phyloP scores from a whole-genome alignment of 2,888 invertebrate genomes.

The Drosophila buzzatii region DNA sequence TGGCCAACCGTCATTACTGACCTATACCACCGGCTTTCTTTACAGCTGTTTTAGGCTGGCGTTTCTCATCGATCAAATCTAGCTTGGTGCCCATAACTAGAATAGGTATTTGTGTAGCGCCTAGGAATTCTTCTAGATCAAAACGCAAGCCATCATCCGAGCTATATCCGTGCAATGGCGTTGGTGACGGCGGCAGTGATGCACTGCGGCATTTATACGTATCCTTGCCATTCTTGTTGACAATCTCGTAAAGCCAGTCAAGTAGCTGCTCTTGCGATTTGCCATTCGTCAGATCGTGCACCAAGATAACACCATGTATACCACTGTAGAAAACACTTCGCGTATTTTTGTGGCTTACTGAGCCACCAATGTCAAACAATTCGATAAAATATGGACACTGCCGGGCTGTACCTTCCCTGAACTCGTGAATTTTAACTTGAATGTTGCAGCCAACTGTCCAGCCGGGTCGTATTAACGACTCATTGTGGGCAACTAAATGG shows the following conservation, averaged over 20 bases:
- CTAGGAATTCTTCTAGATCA: constrained; percentile 94
- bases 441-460: constrained; percentile 99
- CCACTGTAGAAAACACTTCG: constrained; percentile 97
- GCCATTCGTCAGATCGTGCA: constrained; percentile 98
- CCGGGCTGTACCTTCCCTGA: constrained; percentile 95
- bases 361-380: constrained; percentile 99
- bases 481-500: constrained; percentile 95
- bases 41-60: constrained; percentile 85
- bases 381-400: constrained; percentile 97
- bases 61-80: constrained; percentile 92
- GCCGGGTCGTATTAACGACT: constrained; percentile 93
- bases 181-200: constrained; percentile 44
- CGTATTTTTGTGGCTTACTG: constrained; percentile 96
- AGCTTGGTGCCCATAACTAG: constrained; percentile 97
- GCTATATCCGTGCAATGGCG: constrained; percentile 24
- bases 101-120: constrained; percentile 95
- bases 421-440: constrained; percentile 97
- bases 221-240: constrained; percentile 89
- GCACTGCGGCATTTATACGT: constrained; percentile 68
- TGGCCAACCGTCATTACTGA: constrained; percentile 34
- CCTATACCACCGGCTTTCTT: constrained; percentile 84
- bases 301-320: constrained; percentile 97
- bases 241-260: constrained; percentile 96
- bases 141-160: constrained; percentile 84
- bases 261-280: constrained; percentile 97